Base-by-base conservation (phyloP, 2,113 vertebrate genomes). In the Poeciliopsis prolifica region DNA sequence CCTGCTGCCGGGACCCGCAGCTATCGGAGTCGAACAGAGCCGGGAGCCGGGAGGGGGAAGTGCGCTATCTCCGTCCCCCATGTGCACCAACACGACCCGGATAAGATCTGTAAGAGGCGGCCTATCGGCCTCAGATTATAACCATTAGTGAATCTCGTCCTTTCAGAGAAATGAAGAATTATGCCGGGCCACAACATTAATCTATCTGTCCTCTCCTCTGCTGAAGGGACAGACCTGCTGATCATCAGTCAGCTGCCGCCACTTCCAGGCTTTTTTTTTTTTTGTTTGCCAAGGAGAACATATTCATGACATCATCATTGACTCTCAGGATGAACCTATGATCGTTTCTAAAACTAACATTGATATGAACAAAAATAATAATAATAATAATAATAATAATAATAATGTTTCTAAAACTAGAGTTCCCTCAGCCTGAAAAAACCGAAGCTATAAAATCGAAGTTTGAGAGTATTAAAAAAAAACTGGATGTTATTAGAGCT, bases 91-190 rank as follows among this genome's bases (percentile, higher is more conserved):
- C 84, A 75, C 65, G 75, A 30, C 8, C 84, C 54, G 2, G 91
- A 92, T 92, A 89, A 64, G 70, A 93, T 92, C 92, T 80, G 8
- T 24, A 54, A 76, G 85, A 75, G 77, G 65, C 77, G 62, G 80
- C 77, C 84, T 80, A 91, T 90, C 75, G 66, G 66, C 70, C 72
- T 70, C 60, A 83, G 84, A 91, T 91, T 89, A 92, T 72, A 84
- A 84, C 86, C 88, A 91, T 91, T 91, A 93, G 85, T 76, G 91
- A 88, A 83, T 73, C 84, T 85, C 84, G 90, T 87, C 88, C 89
- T 90, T 87, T 88, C 88, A 82, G 72, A 62, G 17, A 65, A 76
- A 87, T 87, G 85, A 85, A 77, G 82, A 90, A 85, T 87, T 88
- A 87, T 77, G 77, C 72, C 11, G 71, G 79, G 44, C 68, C 76